phyloP scores from a whole-genome alignment of 2,797 vertebrate genomes.

The Crenichthys baileyi region DNA sequence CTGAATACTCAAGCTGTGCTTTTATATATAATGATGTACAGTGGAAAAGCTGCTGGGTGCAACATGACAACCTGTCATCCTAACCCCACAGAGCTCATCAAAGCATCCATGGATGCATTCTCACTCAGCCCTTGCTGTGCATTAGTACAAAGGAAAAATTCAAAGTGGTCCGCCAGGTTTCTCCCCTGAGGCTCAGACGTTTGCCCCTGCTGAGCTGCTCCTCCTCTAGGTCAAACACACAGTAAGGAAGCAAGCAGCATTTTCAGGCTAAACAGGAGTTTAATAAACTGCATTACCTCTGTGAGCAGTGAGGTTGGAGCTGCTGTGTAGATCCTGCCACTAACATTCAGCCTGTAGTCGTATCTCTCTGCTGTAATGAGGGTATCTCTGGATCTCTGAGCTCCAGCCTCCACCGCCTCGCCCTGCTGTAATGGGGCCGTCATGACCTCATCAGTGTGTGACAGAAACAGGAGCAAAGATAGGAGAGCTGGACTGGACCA shows the following conservation, averaged over 20 bases:
- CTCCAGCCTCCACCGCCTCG: neutral
- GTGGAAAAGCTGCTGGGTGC: neutral
- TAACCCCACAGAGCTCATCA: too few species aligned
- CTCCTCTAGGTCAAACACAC: neutral
- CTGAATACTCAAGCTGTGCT: slow-evolving; percentile 1
- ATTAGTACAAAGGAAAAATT: too few species aligned
- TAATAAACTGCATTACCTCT: neutral
- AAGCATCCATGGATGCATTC: too few species aligned
- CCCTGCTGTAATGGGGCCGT: slow-evolving; percentile 53
- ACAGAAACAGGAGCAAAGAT: neutral
- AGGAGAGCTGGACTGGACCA: neutral
- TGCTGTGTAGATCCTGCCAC: too few species aligned
- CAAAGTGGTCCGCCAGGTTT: too few species aligned
- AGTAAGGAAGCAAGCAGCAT: neutral
- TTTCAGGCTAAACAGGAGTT: neutral
- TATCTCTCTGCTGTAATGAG: neutral
- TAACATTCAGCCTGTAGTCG: neutral
- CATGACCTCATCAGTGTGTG: slow-evolving; percentile 30
- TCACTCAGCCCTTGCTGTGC: too few species aligned
- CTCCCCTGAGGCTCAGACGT: neutral
- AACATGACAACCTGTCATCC: too few species aligned
- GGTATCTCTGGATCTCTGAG: neutral
- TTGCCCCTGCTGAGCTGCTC: too few species aligned
- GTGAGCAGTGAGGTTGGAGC: neutral
- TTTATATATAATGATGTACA: neutral